Base-by-base conservation (phyloP, 2,888 invertebrate species). In the Cerastis rubricosa region DNA sequence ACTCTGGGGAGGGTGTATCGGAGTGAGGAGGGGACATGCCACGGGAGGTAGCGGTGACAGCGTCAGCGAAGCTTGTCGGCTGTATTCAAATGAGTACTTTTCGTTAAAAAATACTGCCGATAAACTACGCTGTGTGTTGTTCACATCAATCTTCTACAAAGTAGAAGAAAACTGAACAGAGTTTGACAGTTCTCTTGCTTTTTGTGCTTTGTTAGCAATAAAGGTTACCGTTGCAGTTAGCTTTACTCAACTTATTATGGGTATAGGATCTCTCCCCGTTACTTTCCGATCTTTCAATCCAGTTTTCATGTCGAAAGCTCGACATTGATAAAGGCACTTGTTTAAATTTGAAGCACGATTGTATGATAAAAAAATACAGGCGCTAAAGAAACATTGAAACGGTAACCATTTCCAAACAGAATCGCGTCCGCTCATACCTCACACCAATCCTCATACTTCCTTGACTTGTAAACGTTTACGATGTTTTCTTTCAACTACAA, bases 401-500 rank as follows among this genome's bases (percentile, higher is more conserved):
- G 2, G 17, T 25, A 25, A 14, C 22, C 7, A 19, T 7, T 3
- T 0, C 4, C 35, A 11, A 9, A 9, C 2, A 22, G 0, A 67
- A n/a, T 12, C 88, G 87, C 89, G 79, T 0, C 57, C 80, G 66
- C 82, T 64, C 78, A 35, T 78, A 25, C 7, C 25, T 84, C 74
- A 47, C 49, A 43, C 91, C 91, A 75, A 29, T 17, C 68, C 11
- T 81, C 77, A 74, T 75, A 85, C 89, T 90, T 86, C 91, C 92
- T 93, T 91, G 92, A 94, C 94, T 94, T 93, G 93, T 93, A 94
- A 94, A 89, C 93, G 91, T 94, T 95, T 94, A 95, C 94, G 94
- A 94, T 93, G 94, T 94, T 95, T 94, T 93, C 94, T 94, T 94
- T 93, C 93, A 93, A 93, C 92, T 92, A 90, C 91, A 89, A 90